phyloP scores from a whole-genome alignment of 2,113 vertebrate species.

The Varanus komodoensis region DNA sequence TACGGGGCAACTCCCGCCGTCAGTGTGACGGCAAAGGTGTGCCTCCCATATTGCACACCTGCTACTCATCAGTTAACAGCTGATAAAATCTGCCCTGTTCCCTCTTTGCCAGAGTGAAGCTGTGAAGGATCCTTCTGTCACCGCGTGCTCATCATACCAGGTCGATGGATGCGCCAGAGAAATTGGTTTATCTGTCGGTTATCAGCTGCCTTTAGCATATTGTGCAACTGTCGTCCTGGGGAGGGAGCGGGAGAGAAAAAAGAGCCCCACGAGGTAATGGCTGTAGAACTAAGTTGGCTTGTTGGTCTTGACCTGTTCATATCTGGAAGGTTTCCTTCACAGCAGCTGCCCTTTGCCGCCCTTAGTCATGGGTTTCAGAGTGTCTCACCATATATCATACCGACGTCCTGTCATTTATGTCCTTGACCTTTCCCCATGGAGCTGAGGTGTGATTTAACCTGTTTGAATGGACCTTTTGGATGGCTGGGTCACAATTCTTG shows the following conservation, averaged over 20 bases:
- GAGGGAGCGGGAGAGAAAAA: constrained; percentile 9
- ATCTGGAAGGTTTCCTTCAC: neutral
- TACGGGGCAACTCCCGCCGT: constrained; percentile 54
- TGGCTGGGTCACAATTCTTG: neutral
- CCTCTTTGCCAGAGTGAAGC: constrained; percentile 54
- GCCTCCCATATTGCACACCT: constrained; percentile 65
- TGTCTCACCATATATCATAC: neutral
- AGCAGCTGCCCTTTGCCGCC: constrained; percentile 1
- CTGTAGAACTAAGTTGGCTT: constrained; percentile 48
- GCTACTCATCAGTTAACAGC: constrained; percentile 57
- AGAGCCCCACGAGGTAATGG: constrained; percentile 33
- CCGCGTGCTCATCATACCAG: constrained; percentile 41
- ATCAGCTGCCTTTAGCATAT: constrained; percentile 49
- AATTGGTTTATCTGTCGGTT: constrained; percentile 40
- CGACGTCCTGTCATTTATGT: neutral
- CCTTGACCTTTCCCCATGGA: neutral
- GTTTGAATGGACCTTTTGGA: neutral
- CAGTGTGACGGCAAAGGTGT: constrained; percentile 43
- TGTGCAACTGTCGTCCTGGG: constrained; percentile 21
- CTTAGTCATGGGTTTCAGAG: neutral
- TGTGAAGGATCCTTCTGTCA: constrained; percentile 57
- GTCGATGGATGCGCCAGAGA: constrained; percentile 49
- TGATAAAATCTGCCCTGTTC: constrained; percentile 69
- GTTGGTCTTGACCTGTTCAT: constrained; percentile 34
- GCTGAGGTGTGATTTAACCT: neutral